Evolutionary conservation across 1,140 invertebrate genomes (phyloP), one percentile per base, ranked within the genome.

Genomic region (Agrypnia vestita): DNA sequence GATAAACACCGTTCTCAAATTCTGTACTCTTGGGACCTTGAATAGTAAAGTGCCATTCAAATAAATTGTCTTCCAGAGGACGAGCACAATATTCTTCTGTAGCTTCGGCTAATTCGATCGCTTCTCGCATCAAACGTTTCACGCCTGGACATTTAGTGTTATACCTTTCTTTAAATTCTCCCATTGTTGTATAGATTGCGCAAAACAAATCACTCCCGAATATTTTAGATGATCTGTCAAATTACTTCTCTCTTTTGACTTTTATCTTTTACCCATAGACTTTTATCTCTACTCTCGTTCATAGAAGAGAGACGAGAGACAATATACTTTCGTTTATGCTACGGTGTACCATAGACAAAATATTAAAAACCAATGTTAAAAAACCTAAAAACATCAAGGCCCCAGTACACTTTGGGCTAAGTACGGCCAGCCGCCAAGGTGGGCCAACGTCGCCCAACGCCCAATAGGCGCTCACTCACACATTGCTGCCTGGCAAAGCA

Each of bases 41-140:
- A 12, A 98, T 93, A 0, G 97, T 98, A 86, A 98, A 98, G 89
- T 98, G 97, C 97, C 97, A 98, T 86, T 98, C 97, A 90, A 98
- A 98, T 15, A 98, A 87, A 89, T 98, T 98, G 84, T 97, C 96
- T 86, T 97, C 95, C 12, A 98, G 86, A 15, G 97, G 97, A 83
- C 92, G 93, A 6, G 96, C 96, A 88, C 89, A 93, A 86, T 96
- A 97, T 84, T 97, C 94, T 84, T 96, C 95, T 3, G 96, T 96
- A 88, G 88, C 93, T 84, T 96, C 94, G n/a, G 96, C 96, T 46
- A 97, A 85, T 86, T 98, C 97, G 79, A 91, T 90, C 0, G 97
- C 96, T 89, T 98, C 97, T 84, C 94, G 90, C 94, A 98, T 95
- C 81, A 98, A 88, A 56, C 97, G 90, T 47, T 80, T 83, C 55